Base-by-base conservation (phyloP, 2,113 vertebrate genomes). In the Hippocampus comes region DNA sequence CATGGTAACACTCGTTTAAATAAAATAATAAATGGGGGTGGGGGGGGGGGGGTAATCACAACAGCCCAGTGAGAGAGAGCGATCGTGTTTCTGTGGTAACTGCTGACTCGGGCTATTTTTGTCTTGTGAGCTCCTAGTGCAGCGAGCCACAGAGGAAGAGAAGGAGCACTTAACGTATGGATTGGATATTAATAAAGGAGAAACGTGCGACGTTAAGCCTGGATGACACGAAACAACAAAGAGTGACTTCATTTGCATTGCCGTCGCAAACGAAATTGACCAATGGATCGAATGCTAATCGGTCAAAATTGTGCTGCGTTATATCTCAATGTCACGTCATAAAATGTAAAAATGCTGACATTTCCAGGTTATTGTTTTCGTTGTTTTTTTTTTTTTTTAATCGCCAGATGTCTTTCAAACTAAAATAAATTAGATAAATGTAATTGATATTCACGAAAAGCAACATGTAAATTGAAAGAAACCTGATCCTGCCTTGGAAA, bases 1-100 rank as follows among this genome's bases (percentile, higher is more conserved):
- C 80, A 80, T 93, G 91, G 91, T 85, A 91, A 91, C 90, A 70
- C 81, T 77, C n/a, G 70, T 71, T 79, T 56, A 38, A 23, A 57
- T 56, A 38, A 69, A 69, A 49, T 49, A 25, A 67, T 23, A 49
- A 61, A 61, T 34, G 12, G 6, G 57, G 23, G 12, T n/a, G 23
- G 49, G 11, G 14, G 49, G 7, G 7, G 18, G 6, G 18, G 15
- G 1, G 17, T 23, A 59, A 27, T 41, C 67, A 78, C 78, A 77
- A 86, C 82, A 38, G 63, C 63, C 66, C 70, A 84, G 86, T 6
- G 34, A 77, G 55, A 48, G 80, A 74, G 79, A 75, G 80, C 14
- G 77, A 82, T 89, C 51, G 42, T 78, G 87, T 88, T 91, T 89
- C 89, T 89, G 80, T 89, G 87, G 89, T 89, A 86, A 90, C 89